Conservation (phyloP, 92 coral and sea anemone genomes). For the Porites cylindrica region DNA sequence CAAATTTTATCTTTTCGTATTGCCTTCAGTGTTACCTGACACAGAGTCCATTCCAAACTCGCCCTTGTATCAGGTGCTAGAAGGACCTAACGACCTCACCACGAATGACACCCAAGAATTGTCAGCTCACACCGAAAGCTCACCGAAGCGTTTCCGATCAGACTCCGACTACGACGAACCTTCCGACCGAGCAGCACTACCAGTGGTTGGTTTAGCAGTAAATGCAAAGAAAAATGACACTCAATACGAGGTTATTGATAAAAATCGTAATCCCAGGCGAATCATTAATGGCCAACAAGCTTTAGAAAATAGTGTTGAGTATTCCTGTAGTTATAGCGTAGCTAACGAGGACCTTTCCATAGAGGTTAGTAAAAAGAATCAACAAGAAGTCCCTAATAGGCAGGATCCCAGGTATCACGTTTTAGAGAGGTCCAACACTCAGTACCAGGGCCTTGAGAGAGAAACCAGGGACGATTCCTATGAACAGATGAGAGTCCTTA, state of each 20-base stretch:
- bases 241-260: background rate
- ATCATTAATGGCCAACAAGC: background rate
- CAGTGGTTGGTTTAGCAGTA: background rate
- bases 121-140: background rate
- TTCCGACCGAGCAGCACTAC: background rate
- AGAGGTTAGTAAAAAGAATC: too few species aligned
- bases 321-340: slow-evolving; percentile 6
- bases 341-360: background rate
- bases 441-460: slow-evolving; percentile 41
- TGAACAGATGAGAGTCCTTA: background rate
- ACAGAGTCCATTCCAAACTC: background rate
- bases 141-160: background rate
- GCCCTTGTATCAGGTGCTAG: slow-evolving; percentile 24
- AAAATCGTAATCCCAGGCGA: background rate
- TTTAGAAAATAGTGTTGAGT: background rate
- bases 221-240: background rate
- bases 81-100: slow-evolving; percentile 14
- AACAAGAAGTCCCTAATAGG: background rate
- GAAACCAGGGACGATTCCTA: background rate
- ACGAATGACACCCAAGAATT: background rate
- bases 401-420: background rate
- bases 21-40: background rate
- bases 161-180: slow-evolving; percentile 31
- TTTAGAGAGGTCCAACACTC: background rate
- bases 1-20: background rate